Percentiles rank a stretch among this genome's conserved stretches.
Evolutionary conservation across 2,113 vertebrate genomes (phyloP).

Genomic region (Tyrannus savana): DNA sequence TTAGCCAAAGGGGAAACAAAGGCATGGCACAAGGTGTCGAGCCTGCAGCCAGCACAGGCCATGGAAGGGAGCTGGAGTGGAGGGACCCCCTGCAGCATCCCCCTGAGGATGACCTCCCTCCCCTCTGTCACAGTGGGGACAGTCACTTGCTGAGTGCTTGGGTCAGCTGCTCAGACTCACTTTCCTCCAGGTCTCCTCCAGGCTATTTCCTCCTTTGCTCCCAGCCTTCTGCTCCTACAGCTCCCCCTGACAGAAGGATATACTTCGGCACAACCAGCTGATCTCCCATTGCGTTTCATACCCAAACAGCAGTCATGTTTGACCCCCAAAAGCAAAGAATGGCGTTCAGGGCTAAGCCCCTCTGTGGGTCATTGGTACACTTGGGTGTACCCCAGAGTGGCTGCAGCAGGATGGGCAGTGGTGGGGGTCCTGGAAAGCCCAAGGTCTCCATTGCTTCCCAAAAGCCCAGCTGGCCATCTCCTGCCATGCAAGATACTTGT

Average conservation of each 20-base stretch:
- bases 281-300: not conserved
- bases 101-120: not conserved
- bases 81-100: not conserved
- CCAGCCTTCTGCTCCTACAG: not conserved
- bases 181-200: not conserved
- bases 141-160: not conserved
- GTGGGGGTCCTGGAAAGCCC: not conserved
- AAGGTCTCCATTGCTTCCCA: not conserved
- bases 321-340: not conserved
- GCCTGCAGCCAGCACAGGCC: not conserved
- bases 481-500: not conserved
- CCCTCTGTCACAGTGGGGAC: fast-evolving
- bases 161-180: not conserved
- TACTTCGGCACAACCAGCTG: not conserved
- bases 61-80: not conserved
- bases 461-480: not conserved
- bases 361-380: not conserved
- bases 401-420: not conserved
- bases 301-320: not conserved
- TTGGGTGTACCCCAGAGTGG: not conserved
- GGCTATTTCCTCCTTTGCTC: not conserved
- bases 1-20: not conserved
- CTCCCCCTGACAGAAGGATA: not conserved
- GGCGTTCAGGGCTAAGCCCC: fast-evolving
- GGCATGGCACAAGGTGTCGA: fast-evolving